Percentiles rank a stretch among this genome's conserved stretches.
These are phyloP conservation scores for Calliopsis andreniformis DNA, from an alignment of 1,140 invertebrate species.

Conservation along the genomic window DNA sequence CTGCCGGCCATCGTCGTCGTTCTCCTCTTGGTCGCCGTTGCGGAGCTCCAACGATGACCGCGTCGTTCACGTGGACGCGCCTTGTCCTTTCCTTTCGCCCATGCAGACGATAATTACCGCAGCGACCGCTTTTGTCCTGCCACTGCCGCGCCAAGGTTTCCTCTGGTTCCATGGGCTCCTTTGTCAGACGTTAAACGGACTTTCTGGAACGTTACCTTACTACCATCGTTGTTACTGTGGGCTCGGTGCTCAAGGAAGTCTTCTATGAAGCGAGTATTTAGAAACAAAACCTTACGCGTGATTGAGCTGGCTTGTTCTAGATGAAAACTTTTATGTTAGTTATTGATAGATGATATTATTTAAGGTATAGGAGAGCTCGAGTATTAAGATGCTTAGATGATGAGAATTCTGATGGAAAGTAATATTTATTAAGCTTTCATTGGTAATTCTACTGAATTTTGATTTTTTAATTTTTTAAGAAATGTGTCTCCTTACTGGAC, in stretches of 20 bases:
- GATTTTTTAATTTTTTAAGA: too few relatives aligned
- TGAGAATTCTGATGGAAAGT: too few relatives aligned
- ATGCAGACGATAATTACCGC: slow-evolving; percentile 74
- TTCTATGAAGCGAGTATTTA: slow-evolving; percentile 4
- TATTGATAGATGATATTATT: too few relatives aligned
- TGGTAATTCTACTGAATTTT: too few relatives aligned
- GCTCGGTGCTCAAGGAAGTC: slow-evolving; percentile 7
- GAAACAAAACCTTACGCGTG: slow-evolving; percentile 4
- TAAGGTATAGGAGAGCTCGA: too few relatives aligned
- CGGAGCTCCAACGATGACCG: slow-evolving; percentile 41
- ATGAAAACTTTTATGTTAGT: too few relatives aligned
- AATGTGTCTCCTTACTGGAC: too few relatives aligned
- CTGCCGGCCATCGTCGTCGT: slow-evolving; percentile 55
- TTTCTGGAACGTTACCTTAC: slow-evolving; percentile 62
- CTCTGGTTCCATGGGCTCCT: slow-evolving; percentile 59
- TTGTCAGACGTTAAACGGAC: slow-evolving; percentile 65
- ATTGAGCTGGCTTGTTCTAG: background rate
- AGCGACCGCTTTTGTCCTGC: slow-evolving; percentile 73
- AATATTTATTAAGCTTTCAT: too few relatives aligned
- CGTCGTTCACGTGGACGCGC: slow-evolving; percentile 61
- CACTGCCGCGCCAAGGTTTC: slow-evolving; percentile 61
- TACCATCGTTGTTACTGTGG: slow-evolving; percentile 57
- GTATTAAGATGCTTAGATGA: too few relatives aligned
- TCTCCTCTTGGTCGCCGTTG: slow-evolving; percentile 25
- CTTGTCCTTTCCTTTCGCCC: slow-evolving; percentile 51